phyloP scores from a whole-genome alignment of 2,113 vertebrate genomes.

The Lipophrys pholis region DNA sequence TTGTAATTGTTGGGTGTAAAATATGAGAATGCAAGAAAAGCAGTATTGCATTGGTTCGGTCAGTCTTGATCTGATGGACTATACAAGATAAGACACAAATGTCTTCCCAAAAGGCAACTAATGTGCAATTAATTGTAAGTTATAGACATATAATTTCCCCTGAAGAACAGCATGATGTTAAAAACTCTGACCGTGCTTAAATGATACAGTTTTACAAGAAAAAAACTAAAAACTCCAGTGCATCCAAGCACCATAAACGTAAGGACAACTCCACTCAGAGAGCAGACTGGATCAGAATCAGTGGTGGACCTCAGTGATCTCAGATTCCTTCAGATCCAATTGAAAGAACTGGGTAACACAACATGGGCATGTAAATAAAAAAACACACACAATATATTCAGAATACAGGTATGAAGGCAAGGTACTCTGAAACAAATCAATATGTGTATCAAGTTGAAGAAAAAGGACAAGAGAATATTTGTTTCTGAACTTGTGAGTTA shows the following conservation, averaged over 20 bases:
- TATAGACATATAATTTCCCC: too few species aligned
- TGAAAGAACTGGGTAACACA: conserved; percentile 64
- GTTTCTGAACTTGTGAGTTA: conserved; percentile 13
- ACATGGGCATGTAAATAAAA: conserved; percentile 70
- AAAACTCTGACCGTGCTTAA: background rate
- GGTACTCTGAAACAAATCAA: conserved; percentile 34
- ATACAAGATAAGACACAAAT: background rate
- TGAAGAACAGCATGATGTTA: background rate
- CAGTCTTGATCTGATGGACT: background rate
- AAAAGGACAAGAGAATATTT: conserved; percentile 23
- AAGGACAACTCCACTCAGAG: background rate
- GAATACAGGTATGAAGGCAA: conserved; percentile 39
- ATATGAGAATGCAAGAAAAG: too few species aligned
- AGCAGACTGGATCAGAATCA: background rate
- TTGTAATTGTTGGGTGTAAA: conserved; percentile 16
- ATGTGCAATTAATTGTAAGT: background rate
- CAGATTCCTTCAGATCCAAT: conserved; percentile 66
- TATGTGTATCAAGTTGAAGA: too few species aligned
- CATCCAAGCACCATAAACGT: background rate
- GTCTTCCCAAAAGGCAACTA: background rate
- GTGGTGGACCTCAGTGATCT: too few species aligned
- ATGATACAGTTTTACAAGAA: background rate
- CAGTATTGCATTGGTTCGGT: background rate
- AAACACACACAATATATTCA: conserved; percentile 71
- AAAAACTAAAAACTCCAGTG: conserved; percentile 3